Evolutionary conservation across 2,797 vertebrate genomes (phyloP).

Genomic region (Dryobates pubescens): DNA sequence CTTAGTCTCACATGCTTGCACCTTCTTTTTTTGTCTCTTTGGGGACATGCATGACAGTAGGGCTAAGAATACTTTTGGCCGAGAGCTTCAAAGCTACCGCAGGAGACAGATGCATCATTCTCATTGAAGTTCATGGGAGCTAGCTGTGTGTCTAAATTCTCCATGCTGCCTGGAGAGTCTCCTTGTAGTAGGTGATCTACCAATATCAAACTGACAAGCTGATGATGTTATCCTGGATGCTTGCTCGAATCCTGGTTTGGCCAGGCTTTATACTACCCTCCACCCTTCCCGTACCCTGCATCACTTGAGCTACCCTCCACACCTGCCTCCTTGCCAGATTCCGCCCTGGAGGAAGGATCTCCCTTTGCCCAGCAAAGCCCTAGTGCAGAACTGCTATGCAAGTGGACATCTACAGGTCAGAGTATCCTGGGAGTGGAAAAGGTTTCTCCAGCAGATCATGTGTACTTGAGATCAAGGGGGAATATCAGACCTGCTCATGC

Average conservation of each 20-base stretch:
- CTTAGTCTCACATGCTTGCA: slow-evolving; percentile 57
- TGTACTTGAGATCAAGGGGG: background rate
- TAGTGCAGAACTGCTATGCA: background rate
- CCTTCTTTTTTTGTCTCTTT: slow-evolving; percentile 73
- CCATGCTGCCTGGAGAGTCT: slow-evolving; percentile 5
- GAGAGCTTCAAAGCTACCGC: slow-evolving; percentile 65
- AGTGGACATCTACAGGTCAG: background rate
- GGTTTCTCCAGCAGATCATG: background rate
- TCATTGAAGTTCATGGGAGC: slow-evolving; percentile 50
- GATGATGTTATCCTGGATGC: slow-evolving; percentile 4
- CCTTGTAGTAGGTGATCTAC: slow-evolving; percentile 47
- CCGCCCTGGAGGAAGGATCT: background rate
- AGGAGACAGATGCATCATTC: slow-evolving; percentile 64
- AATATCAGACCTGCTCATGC: background rate
- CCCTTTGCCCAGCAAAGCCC: background rate
- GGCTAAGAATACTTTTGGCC: slow-evolving; percentile 71
- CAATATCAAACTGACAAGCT: slow-evolving; percentile 12
- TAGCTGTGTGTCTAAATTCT: slow-evolving; percentile 55
- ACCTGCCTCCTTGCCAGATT: slow-evolving; percentile 39
- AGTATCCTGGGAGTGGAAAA: background rate
- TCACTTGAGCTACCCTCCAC: slow-evolving; percentile 51
- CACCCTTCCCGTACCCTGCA: slow-evolving; percentile 19
- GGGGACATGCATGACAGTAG: slow-evolving; percentile 69
- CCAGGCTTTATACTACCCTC: background rate
- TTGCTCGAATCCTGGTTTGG: background rate